Percentiles rank a stretch among this genome's conserved stretches.
Conservation (phyloP, 1,140 invertebrate species). For the Caenorhabditis latens region DNA sequence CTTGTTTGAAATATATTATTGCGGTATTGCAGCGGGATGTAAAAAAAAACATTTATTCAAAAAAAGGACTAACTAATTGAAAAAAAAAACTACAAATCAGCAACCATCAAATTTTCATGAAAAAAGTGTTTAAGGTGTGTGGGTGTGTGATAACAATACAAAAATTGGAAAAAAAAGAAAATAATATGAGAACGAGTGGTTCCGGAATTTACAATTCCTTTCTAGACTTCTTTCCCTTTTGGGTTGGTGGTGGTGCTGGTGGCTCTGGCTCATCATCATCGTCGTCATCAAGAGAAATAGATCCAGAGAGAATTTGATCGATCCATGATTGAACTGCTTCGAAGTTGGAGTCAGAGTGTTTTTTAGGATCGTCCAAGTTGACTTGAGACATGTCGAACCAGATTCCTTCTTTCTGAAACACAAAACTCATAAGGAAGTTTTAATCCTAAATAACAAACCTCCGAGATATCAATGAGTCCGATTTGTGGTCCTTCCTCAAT, state of each 20-base stretch:
- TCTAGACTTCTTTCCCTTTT: conserved; percentile 63
- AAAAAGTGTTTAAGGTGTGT: conserved; percentile 41
- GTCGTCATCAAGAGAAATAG: conserved; percentile 76
- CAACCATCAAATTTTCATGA: conserved; percentile 20
- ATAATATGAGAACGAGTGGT: not conserved
- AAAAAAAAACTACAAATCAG: not conserved
- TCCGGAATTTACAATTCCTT: conserved; percentile 63
- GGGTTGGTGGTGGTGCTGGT: conserved; percentile 63
- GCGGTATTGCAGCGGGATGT: not conserved
- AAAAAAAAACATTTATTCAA: conserved; percentile 8
- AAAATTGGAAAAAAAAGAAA: not conserved
- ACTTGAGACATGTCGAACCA: conserved; percentile 78
- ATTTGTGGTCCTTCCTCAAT: conserved; percentile 78
- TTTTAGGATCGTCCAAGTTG: conserved; percentile 77
- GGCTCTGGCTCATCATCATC: conserved; percentile 73
- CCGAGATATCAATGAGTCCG: conserved; percentile 77
- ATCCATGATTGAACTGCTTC: conserved; percentile 77
- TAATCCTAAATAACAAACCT: no score
- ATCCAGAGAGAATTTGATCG: conserved; percentile 76
- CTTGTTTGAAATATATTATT: not conserved
- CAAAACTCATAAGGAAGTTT: no score
- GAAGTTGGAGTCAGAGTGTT: conserved; percentile 76
- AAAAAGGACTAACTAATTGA: not conserved
- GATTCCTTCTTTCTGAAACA: conserved; percentile 74
- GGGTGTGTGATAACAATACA: conserved; percentile 21